These are phyloP conservation scores for Lycocorax pyrrhopterus DNA, from an alignment of 2,113 vertebrate genomes.

Conservation along the genomic window DNA sequence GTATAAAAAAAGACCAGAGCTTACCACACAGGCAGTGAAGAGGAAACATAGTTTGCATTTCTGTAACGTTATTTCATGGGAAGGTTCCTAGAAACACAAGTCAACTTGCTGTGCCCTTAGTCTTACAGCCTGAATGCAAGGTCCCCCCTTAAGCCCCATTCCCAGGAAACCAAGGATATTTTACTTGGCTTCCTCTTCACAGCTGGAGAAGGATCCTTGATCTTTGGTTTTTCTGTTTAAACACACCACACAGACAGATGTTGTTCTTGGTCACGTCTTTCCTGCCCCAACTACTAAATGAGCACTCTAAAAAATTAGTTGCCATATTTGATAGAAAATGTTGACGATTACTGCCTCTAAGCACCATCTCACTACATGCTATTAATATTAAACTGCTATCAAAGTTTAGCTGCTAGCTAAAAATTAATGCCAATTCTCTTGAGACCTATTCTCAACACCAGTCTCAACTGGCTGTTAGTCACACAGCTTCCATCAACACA, in stretches of 20 bases:
- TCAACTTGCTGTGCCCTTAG: background rate
- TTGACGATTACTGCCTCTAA: background rate
- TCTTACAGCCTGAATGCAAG: background rate
- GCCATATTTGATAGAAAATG: background rate
- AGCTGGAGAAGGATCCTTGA: background rate
- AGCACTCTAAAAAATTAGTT: background rate
- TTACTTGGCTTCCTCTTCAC: background rate
- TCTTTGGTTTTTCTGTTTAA: background rate
- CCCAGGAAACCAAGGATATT: background rate
- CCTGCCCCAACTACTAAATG: background rate
- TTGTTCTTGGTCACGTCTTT: background rate
- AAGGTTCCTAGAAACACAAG: background rate
- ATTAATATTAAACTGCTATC: background rate
- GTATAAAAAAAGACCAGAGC: background rate
- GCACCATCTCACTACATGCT: background rate
- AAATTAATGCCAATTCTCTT: background rate
- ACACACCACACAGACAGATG: background rate
- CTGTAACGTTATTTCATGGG: background rate
- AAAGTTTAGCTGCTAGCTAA: background rate
- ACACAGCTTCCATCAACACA: background rate
- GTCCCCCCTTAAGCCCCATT: accelerated
- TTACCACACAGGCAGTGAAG: background rate
- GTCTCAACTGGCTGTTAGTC: background rate
- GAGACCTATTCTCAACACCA: background rate
- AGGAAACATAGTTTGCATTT: background rate